Evolutionary conservation across 2,113 vertebrate species (phyloP), one percentile per base, ranked within the genome.

Genomic region (Cynoglossus semilaevis): DNA sequence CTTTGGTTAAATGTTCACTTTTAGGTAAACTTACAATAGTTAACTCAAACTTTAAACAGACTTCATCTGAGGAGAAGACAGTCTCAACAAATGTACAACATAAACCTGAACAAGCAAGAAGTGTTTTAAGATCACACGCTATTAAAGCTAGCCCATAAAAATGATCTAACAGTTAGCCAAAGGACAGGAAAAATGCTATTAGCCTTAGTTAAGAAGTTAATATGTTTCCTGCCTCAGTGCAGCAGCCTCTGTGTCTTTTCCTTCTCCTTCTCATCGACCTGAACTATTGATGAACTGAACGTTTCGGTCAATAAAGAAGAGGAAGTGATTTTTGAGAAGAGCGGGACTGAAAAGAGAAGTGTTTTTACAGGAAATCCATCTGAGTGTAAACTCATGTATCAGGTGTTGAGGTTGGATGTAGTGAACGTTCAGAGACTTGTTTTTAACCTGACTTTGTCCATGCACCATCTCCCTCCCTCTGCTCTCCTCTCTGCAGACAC

Each of bases 301-400:
- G 80, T 70, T 65, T 50, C 67, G 80, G 72, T 87, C 85, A 74
- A 87, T 80, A 82, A 84, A 80, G 57, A 80, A 80, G 76, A 79
- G 74, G 72, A 80, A 77, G 75, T 58, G 77, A 74, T 80, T 82
- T 77, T 85, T 66, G 70, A 73, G 61, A 49, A 34, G 58, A 50
- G 46, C 53, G 51, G 43, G 68, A 70, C 71, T 77, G 71, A 68
- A 60, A 51, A 59, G 46, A 59, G 48, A 57, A 57, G 51, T 35
- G 42, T 46, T 57, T 67, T 59, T 77, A 63, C 70, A 55, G 41
- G 51, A 17, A 58, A 29, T 60, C 77, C n/a, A 42, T 64, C 51
- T 76, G 47, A 68, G 47, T 19, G 42, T 48, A 49, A 38, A 34
- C 29, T 37, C 34, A 29, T 15, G 49, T 37, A 35, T 51, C 17